These are phyloP conservation scores for Tenthredo scrophulariae DNA, from an alignment of 2,888 invertebrate genomes.

Conservation along the genomic window DNA sequence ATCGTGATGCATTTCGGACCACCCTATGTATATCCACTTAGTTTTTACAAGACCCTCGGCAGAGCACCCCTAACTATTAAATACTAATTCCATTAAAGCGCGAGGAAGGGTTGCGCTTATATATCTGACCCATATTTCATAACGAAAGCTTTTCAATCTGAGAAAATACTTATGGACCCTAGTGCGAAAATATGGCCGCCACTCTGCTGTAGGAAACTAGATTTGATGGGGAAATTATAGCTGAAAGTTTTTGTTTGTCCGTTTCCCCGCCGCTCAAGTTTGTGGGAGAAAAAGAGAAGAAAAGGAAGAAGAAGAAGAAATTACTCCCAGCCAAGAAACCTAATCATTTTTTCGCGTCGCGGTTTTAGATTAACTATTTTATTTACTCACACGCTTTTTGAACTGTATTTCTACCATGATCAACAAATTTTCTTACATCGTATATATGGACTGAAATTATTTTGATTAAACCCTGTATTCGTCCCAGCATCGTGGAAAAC, in stretches of 20 bases:
- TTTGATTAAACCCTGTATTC: conserved; percentile 30
- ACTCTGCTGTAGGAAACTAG: conserved; percentile 57
- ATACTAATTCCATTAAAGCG: conserved; percentile 78
- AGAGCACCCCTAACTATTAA: conserved; percentile 71
- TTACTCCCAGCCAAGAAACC: not conserved
- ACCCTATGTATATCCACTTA: conserved; percentile 69
- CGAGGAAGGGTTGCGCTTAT: conserved; percentile 75
- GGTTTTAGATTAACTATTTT: conserved; percentile 27
- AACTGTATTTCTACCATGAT: not conserved
- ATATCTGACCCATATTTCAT: conserved; percentile 78
- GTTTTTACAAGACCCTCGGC: conserved; percentile 70
- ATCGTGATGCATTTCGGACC: conserved; percentile 31
- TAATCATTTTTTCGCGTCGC: conserved; percentile 39
- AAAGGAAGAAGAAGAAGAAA: not conserved
- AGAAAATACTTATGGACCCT: conserved; percentile 68
- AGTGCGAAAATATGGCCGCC: conserved; percentile 63
- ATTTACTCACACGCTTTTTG: conserved; percentile 6
- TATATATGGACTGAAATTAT: not conserved
- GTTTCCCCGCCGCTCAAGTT: conserved; percentile 61
- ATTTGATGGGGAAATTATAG: conserved; percentile 64
- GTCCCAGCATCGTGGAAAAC: conserved; percentile 5
- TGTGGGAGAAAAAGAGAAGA: not conserved
- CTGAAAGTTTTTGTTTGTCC: conserved; percentile 65
- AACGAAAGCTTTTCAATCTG: conserved; percentile 75
- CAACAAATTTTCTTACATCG: not conserved